Evolutionary conservation across 2,888 invertebrate genomes (phyloP).

Genomic region (Nomada hirtipes): DNA sequence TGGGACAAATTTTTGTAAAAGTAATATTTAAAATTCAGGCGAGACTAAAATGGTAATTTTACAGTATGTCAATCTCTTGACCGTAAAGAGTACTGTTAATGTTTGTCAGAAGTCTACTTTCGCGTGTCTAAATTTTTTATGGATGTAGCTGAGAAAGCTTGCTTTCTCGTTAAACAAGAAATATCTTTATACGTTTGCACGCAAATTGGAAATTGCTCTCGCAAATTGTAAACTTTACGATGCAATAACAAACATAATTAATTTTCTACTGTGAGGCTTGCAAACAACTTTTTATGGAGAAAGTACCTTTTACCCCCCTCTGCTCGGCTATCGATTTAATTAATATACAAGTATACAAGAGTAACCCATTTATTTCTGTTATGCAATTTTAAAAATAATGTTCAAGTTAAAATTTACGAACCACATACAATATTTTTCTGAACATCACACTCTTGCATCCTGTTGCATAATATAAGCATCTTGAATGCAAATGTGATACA

Average conservation of each 20-base stretch:
- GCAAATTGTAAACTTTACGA: not conserved
- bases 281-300: not conserved
- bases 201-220: not conserved
- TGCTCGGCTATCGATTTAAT: too few relatives aligned
- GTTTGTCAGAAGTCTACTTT: slow-evolving; percentile 26
- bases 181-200: not conserved
- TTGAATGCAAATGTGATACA: slow-evolving; percentile 41
- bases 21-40: not conserved
- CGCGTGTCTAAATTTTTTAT: not conserved
- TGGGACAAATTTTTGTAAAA: too few relatives aligned
- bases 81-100: not conserved
- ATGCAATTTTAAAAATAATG: too few relatives aligned
- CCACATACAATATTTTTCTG: not conserved
- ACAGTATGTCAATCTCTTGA: slow-evolving; percentile 7
- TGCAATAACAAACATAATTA: not conserved
- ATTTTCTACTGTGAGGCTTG: not conserved
- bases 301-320: too few relatives aligned
- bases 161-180: slow-evolving; percentile 32
- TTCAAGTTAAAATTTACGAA: too few relatives aligned
- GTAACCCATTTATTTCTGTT: too few relatives aligned
- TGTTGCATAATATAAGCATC: not conserved
- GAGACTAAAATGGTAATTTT: slow-evolving; percentile 8
- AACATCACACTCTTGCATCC: not conserved
- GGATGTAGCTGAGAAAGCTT: not conserved
- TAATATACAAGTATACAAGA: too few relatives aligned